Conservation (phyloP, 1,140 invertebrate species). For the Lethrus apterus region DNA sequence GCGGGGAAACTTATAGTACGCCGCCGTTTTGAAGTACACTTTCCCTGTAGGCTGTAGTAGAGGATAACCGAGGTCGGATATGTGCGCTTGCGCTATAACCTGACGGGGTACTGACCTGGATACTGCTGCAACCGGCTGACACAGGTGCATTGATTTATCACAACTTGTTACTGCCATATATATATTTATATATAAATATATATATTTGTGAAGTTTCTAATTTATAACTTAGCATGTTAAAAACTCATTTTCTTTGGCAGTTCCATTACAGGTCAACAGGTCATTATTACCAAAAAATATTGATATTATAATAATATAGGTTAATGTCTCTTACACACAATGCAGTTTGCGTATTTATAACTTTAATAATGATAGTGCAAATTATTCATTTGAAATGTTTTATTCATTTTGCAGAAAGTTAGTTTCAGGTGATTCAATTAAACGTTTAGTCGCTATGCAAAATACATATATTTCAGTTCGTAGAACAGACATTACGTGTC, state of each 20-base stretch:
- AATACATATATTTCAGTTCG: too few species aligned
- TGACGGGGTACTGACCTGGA: constrained; percentile 30
- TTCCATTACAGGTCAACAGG: background rate
- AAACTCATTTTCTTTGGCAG: background rate
- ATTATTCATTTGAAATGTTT: too few species aligned
- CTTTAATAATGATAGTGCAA: too few species aligned
- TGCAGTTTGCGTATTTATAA: too few species aligned
- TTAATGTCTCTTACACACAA: too few species aligned
- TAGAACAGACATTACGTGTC: too few species aligned
- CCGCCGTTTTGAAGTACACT: constrained; percentile 12
- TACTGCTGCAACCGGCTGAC: constrained; percentile 27
- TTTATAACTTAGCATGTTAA: constrained; percentile 8
- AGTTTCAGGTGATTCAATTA: too few species aligned
- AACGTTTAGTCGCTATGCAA: too few species aligned
- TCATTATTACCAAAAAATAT: too few species aligned
- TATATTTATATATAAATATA: constrained; percentile 13
- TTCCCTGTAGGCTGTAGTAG: constrained; percentile 17
- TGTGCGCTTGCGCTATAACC: constrained; percentile 25
- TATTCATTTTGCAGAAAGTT: too few species aligned
- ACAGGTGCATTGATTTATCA: constrained; percentile 33
- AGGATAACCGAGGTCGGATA: constrained; percentile 11
- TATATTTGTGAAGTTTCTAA: background rate
- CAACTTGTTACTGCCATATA: constrained; percentile 12
- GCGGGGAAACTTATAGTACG: constrained; percentile 9
- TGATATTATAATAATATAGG: too few species aligned